These are phyloP conservation scores for Sebastes cheni DNA, from an alignment of 2,797 vertebrate genomes.

Conservation along the genomic window DNA sequence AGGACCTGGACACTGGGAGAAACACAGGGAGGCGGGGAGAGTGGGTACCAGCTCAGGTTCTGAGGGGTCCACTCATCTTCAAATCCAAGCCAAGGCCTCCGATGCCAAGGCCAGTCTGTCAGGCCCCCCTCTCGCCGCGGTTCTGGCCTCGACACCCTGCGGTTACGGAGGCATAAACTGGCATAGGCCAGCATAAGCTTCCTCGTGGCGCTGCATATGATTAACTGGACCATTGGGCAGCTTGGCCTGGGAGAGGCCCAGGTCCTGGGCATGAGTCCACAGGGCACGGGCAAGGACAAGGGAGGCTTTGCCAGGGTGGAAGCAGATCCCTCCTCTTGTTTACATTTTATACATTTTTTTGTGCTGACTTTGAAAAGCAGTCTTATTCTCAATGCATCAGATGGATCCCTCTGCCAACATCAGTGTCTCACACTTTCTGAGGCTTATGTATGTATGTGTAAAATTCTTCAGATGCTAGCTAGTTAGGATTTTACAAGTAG, in stretches of 20 bases:
- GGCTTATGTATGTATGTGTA: slow-evolving; percentile 72
- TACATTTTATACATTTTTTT: slow-evolving; percentile 48
- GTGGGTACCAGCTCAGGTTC: slow-evolving; percentile 45
- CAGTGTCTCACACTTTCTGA: slow-evolving; percentile 67
- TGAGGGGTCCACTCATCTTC: slow-evolving; percentile 62
- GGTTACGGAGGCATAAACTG: slow-evolving; percentile 68
- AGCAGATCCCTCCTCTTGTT: slow-evolving; percentile 55
- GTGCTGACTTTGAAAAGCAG: slow-evolving; percentile 66
- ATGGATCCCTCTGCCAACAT: slow-evolving; percentile 56
- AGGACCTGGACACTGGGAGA: slow-evolving; percentile 63
- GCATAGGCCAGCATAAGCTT: slow-evolving; percentile 75
- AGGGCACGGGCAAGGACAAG: slow-evolving; percentile 79
- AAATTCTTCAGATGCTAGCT: slow-evolving; percentile 69
- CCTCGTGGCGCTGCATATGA: slow-evolving; percentile 82
- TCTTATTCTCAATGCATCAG: slow-evolving; percentile 59
- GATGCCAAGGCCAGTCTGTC: slow-evolving; percentile 73
- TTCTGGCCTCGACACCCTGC: slow-evolving; percentile 67
- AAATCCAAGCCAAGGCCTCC: slow-evolving; percentile 61
- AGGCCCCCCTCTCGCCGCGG: slow-evolving; percentile 44
- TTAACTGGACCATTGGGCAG: slow-evolving; percentile 85
- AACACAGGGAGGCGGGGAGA: slow-evolving; percentile 32
- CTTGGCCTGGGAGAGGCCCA: slow-evolving; percentile 74
- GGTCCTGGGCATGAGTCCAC: slow-evolving; percentile 78
- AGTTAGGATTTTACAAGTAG: slow-evolving; percentile 72
- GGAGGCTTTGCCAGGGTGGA: slow-evolving; percentile 65